Base-by-base conservation (phyloP, 2,797 vertebrate species). In the Prionace glauca region DNA sequence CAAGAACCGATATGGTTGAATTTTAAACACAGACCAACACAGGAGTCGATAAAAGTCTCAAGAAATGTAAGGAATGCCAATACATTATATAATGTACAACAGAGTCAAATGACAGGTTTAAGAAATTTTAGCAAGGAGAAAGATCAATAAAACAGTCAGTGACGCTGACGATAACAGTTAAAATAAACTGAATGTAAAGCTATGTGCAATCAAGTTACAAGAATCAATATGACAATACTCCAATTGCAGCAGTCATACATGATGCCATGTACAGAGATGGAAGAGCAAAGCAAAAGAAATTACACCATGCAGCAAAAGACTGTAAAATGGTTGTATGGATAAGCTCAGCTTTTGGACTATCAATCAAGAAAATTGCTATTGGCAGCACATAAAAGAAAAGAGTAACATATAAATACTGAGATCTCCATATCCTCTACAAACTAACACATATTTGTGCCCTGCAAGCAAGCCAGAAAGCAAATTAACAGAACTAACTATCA, bases 121-220 rank as follows among this genome's bases (percentile, higher is more conserved):
- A 94, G 29, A n/a, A 26, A 88, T 88, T 72, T 69, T 50, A n/a
- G 41, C 65, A 36, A n/a, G 26, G 32, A 91, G 1, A 60, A 56
- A 90, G 56, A 29, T 94, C 41, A 72, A 94, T 94, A 69, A 69
- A 50, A 24, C 36, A 94, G 36, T 72, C 32, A 93, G 41, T 72
- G 65, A 72, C 45, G 41, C 67, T 94, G 92, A 90, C 16, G 56
- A 90, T 56, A 29, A 90, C 60, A 90, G 50, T 32, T 90, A 62
- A 94, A 71, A 72, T 41, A 26, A 94, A 94, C 67, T 65, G 90
- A 67, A 92, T 67, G n/a, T 93, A 32, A 41, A 65, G 16, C 91
- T 94, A 41, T 22, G 24, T 14, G 36, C 91, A 94, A 94, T 45
- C 36, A 94, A 72, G 18, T 91, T 65, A n/a, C 56, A 65, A 65